phyloP scores from a whole-genome alignment of 2,888 invertebrate species.

The Drosophila mettleri region DNA sequence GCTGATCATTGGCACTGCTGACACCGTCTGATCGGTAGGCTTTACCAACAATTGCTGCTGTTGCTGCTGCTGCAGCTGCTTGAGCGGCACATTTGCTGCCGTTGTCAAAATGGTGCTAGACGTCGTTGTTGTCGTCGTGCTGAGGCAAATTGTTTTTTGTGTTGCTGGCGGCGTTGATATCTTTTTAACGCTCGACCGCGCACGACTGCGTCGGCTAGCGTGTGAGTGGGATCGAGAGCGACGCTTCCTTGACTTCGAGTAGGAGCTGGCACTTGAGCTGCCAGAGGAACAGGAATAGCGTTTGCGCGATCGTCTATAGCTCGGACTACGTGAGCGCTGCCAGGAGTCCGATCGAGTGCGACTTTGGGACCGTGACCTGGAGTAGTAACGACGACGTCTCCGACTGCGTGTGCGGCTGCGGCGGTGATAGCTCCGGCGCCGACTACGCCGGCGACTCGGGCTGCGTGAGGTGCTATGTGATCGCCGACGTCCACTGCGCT shows the following conservation, averaged over 20 bases:
- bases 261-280: constrained; percentile 69
- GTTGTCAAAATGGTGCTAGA: constrained; percentile 56
- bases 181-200: constrained; percentile 25
- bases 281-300: constrained; percentile 68
- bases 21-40: constrained; percentile 2
- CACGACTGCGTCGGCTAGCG: constrained; percentile 39
- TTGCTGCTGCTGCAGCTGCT: constrained; percentile 36
- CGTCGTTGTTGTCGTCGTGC: constrained; percentile 61
- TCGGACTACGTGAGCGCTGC: constrained; percentile 76
- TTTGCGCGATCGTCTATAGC: constrained; percentile 66
- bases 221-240: constrained; percentile 44
- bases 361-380: constrained; percentile 79
- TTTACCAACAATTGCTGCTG: constrained; percentile 22
- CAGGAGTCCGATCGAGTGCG: constrained; percentile 81
- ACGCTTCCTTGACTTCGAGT: constrained; percentile 43
- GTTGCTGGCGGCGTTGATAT: constrained; percentile 27
- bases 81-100: constrained; percentile 20
- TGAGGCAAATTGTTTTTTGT: constrained; percentile 49
- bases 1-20: constrained; percentile 67
- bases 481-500: constrained; percentile 63
- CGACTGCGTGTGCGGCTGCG: constrained; percentile 59
- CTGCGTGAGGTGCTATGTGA: constrained; percentile 56
- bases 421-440: constrained; percentile 59
- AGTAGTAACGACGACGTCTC: constrained; percentile 59
- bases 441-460: constrained; percentile 64